Percentiles rank a stretch among this genome's conserved stretches.
Evolutionary conservation across 2,113 vertebrate genomes (phyloP).

Genomic region (Carlito syrichta): DNA sequence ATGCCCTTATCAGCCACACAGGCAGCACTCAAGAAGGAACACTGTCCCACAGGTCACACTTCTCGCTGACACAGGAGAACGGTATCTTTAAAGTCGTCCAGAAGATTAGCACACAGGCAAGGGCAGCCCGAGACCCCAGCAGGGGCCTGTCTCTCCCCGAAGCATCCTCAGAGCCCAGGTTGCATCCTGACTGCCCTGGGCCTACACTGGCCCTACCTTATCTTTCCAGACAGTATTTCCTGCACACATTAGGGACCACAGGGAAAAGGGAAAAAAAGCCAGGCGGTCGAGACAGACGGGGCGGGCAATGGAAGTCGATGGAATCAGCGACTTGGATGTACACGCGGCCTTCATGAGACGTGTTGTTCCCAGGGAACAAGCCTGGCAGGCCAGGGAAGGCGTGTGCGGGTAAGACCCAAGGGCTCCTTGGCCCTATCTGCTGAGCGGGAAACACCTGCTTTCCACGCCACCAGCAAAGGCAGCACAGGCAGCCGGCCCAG

Average conservation of each 20-base stretch:
- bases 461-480: not conserved
- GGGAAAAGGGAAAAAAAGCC: not conserved
- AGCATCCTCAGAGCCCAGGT: not conserved
- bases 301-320: not conserved
- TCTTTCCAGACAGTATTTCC: conserved; percentile 43
- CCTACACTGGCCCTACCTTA: not conserved
- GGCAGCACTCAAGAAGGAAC: not conserved
- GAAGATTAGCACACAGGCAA: not conserved
- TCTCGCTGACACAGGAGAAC: not conserved
- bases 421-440: not conserved
- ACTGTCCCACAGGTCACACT: not conserved
- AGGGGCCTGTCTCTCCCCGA: not conserved
- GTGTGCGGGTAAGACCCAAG: fast-evolving
- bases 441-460: conserved; percentile 50
- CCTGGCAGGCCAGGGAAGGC: fast-evolving
- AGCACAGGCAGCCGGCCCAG: fast-evolving
- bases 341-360: not conserved
- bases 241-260: not conserved
- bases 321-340: not conserved
- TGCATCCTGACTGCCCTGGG: not conserved
- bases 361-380: not conserved
- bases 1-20: not conserved
- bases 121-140: not conserved
- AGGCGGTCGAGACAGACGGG: not conserved
- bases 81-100: not conserved